Evolutionary conservation across 2,888 invertebrate genomes (phyloP), one percentile per base, ranked within the genome.

Genomic region (Chrysina gloriosa): DNA sequence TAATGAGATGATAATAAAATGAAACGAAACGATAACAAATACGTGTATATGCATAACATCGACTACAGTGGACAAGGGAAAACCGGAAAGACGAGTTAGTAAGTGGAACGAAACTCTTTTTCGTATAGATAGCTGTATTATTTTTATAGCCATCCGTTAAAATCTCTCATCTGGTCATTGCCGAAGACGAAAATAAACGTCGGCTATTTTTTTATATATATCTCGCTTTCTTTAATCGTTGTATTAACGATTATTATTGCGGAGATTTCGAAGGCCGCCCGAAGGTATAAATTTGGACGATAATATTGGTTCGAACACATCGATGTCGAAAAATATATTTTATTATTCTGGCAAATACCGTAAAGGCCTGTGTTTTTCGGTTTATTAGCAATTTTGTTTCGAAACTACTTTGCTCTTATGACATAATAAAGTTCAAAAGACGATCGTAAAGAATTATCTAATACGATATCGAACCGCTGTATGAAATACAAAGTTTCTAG

Each of bases 371-470:
- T 29, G 52, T 29, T 52, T 52, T 16, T n/a, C 2, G 27, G 27
- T 52, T 52, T 52, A 52, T 29, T 29, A 14, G 23, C 31, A 52
- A 52, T 52, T 52, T 47, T 21, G 21, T 21, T n/a, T 29, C 14
- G 29, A 16, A 14, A 29, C 27, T 29, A 52, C 31, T 11, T 31
- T 29, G 52, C 16, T 29, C 9, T 29, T 29, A 29, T 6, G 29
- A 29, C 29, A 29, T 52, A 4, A 52, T 52, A 52, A 52, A 52
- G 29, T 23, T 11, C 16, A 23, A 29, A 29, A 52, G 14, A 29
- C 19, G 29, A 14, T 11, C 27, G 11, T 52, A 52, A 52, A 6
- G 31, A 1, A 4, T 31, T 3, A 31, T 31, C n/a, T 31, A 31
- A 9, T 31, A 9, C 31, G n/a, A 31, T 31, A 31, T 31, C n/a